Base-by-base conservation (phyloP, 2,888 invertebrate genomes). In the Tanaodytes sp. region DNA sequence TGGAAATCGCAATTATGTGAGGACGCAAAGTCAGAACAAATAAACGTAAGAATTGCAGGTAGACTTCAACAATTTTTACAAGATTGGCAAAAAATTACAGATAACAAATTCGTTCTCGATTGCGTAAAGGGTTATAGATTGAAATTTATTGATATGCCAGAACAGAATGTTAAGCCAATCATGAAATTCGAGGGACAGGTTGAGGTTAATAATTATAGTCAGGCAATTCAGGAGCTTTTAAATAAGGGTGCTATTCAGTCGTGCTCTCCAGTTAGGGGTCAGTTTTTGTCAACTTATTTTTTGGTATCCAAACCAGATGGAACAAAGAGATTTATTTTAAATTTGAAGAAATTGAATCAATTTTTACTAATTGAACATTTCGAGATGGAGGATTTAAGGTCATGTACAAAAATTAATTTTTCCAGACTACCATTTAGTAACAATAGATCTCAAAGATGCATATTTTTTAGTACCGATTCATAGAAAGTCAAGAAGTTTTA, bases 371-470 rank as follows among this genome's bases (percentile, higher is more conserved):
- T 30, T 11, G 15, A 30, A 5, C 71, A 71, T 16, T 71, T 71
- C 12, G 62, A 71, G 43, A 37, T 66, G 4, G 58, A 66, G 31
- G 66, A 66, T 36, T 14, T 71, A 4, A 14, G 66, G 4, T 58
- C 63, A 9, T n/a, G 23, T 23, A 8, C 23, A 23, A 23, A 23
- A 23, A 23, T 8, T 23, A 23, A 8, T 23, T 23, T 23, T 23
- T 23, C 4, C 4, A 23, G 8, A 23, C 8, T 23, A 23, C 8
- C 4, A 23, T 23, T 5, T 23, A 8, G 23, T 8, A 23, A 19
- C 14, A 15, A 8, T 73, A 12, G 72, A 72, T 15, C 16, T 73
- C n/a, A 15, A 71, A 37, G 67, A 70, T 30, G 73, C 61, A 6
- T 76, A 55, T 33, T 54, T 61, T 20, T 15, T 46, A n/a, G 18